Evolutionary conservation across 2,888 invertebrate genomes (phyloP).

Genomic region (Heliconius hortense): DNA sequence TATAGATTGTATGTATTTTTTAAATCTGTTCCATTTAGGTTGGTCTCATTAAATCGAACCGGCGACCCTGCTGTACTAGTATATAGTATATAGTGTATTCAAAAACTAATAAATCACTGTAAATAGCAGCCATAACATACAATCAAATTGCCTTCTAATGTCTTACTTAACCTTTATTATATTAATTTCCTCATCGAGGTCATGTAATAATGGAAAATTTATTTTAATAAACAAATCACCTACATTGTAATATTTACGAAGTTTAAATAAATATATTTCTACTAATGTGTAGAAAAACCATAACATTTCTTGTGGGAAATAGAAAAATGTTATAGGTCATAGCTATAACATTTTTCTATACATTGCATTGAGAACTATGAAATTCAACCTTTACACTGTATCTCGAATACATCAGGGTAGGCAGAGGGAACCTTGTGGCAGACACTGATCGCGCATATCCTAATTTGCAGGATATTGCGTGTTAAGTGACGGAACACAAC

Average conservation of each 20-base stretch:
- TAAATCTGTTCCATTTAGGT: no score
- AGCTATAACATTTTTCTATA: no score
- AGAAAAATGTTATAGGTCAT: no score
- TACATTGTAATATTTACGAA: background rate
- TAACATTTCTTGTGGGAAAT: background rate
- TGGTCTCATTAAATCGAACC: background rate
- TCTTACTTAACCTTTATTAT: background rate
- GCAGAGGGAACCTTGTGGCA: background rate
- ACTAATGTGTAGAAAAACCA: background rate
- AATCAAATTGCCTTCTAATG: background rate
- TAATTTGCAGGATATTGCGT: background rate
- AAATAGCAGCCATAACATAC: background rate
- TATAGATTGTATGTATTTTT: no score
- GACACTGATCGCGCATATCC: background rate
- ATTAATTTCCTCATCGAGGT: background rate
- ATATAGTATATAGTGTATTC: background rate
- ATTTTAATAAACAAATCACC: background rate
- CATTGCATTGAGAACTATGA: no score
- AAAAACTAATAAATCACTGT: background rate
- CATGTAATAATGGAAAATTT: conserved; percentile 3
- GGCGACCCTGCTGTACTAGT: background rate
- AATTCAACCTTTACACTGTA: background rate
- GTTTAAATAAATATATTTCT: no score
- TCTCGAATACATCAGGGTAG: background rate
- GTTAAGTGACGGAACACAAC: background rate